Evolutionary conservation across 2,888 invertebrate genomes (phyloP).

Genomic region (Thecophora atra): DNA sequence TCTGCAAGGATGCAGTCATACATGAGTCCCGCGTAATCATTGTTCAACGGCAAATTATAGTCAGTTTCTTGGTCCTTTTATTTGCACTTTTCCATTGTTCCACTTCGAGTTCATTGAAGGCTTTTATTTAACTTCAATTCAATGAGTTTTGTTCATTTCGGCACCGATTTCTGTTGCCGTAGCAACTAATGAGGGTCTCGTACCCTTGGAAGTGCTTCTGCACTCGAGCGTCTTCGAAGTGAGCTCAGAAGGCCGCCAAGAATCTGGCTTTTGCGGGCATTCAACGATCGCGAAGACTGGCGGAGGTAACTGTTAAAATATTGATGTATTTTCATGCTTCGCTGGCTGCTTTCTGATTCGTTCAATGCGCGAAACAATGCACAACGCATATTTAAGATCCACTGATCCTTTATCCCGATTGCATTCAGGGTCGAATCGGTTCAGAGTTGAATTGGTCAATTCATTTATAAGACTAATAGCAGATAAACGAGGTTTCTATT

Average conservation of each 20-base stretch:
- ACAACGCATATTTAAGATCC: no score
- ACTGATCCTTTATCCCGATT: no score
- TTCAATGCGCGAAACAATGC: no score
- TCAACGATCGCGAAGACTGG: not conserved
- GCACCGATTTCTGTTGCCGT: not conserved
- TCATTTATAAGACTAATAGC: no score
- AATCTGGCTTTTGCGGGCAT: not conserved
- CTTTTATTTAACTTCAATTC: slow-evolving; percentile 20
- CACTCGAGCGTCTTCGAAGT: not conserved
- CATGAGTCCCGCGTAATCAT: slow-evolving; percentile 19
- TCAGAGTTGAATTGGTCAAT: no score
- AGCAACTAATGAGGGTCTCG: no score
- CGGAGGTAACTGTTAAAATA: slow-evolving; percentile 18
- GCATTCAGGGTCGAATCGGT: no score
- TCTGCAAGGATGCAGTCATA: not conserved
- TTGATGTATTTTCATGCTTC: slow-evolving; percentile 8
- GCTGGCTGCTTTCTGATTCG: not conserved
- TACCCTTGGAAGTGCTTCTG: not conserved
- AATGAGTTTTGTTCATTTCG: slow-evolving; percentile 25
- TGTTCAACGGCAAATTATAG: slow-evolving; percentile 27
- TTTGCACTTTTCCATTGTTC: slow-evolving; percentile 18
- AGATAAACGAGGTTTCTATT: no score
- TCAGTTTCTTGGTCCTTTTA: slow-evolving; percentile 22
- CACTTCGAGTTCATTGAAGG: not conserved
- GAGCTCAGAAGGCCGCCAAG: not conserved